phyloP scores from a whole-genome alignment of 2,888 invertebrate species.

The Pycnomerus fuliginosus region DNA sequence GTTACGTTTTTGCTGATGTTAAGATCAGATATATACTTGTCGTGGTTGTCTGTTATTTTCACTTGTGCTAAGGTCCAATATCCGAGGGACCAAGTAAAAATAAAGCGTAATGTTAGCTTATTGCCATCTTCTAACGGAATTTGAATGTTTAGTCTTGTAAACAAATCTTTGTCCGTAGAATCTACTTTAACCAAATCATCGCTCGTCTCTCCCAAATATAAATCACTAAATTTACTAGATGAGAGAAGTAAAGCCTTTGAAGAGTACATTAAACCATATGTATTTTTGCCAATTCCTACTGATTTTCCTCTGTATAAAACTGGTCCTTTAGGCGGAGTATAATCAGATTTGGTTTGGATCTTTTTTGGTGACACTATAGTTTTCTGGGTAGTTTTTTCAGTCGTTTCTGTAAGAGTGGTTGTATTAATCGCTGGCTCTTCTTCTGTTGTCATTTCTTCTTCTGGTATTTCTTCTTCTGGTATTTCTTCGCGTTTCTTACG shows the following conservation, averaged over 20 bases:
- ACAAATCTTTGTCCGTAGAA: constrained; percentile 24
- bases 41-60: constrained; percentile 33
- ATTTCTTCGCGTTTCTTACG: constrained; percentile 6
- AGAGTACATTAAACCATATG: constrained; percentile 42
- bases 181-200: constrained; percentile 37
- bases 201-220: constrained; percentile 33
- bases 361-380: too few relatives aligned
- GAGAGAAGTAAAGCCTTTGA: constrained; percentile 41
- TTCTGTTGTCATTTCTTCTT: constrained; percentile 11
- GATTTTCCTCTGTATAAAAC: constrained; percentile 41
- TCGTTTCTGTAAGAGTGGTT: too few relatives aligned
- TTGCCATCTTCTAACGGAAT: constrained; percentile 40
- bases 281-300: constrained; percentile 29
- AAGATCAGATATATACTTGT: constrained; percentile 36
- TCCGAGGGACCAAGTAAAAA: constrained; percentile 41
- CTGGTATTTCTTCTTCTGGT: constrained; percentile 21
- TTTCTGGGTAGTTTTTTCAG: too few relatives aligned
- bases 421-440: too few relatives aligned
- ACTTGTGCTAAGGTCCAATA: constrained; percentile 48
- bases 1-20: constrained; percentile 36
- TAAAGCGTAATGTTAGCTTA: constrained; percentile 46
- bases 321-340: constrained; percentile 28
- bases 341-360: too few relatives aligned
- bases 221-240: constrained; percentile 26
- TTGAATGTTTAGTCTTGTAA: constrained; percentile 41